Percentiles rank a stretch among this genome's conserved stretches.
Evolutionary conservation across 2,797 vertebrate species (phyloP).

Genomic region (Pantherophis alleghaniensis): DNA sequence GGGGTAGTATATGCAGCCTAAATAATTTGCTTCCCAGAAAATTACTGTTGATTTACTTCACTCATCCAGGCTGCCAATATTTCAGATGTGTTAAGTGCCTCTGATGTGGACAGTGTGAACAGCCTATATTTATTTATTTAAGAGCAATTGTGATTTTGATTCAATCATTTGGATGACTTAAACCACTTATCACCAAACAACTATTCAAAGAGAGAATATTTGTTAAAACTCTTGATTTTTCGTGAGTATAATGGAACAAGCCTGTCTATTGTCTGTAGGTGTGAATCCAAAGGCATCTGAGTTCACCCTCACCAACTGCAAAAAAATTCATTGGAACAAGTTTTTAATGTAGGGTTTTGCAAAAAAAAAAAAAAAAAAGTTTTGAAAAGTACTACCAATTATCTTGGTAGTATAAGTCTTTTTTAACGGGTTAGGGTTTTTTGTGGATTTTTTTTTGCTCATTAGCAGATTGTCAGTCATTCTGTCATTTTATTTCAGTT

Average conservation of each 20-base stretch:
- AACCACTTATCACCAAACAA: not conserved
- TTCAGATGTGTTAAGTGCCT: not conserved
- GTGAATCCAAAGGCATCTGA: not conserved
- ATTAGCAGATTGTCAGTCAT: not conserved
- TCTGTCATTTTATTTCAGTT: not conserved
- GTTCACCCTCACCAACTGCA: not conserved
- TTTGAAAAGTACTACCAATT: not conserved
- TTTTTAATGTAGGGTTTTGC: not conserved
- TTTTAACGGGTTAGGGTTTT: not conserved
- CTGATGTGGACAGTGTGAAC: not conserved
- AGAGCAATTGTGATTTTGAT: not conserved
- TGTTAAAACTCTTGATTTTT: not conserved
- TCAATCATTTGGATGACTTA: not conserved
- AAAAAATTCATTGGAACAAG: not conserved
- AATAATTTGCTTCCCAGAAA: not conserved
- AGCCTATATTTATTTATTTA: not conserved
- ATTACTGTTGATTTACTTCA: not conserved
- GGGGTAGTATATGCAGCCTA: not conserved
- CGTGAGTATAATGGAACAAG: not conserved
- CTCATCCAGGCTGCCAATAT: not conserved
- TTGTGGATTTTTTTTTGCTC: not conserved
- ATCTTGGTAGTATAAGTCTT: not conserved
- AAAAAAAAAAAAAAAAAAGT: not conserved
- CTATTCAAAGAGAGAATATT: not conserved
- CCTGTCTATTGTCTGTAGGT: not conserved